Percentiles rank a stretch among this genome's conserved stretches.
phyloP scores from a whole-genome alignment of 2,113 vertebrate genomes.

The Bungarus multicinctus region DNA sequence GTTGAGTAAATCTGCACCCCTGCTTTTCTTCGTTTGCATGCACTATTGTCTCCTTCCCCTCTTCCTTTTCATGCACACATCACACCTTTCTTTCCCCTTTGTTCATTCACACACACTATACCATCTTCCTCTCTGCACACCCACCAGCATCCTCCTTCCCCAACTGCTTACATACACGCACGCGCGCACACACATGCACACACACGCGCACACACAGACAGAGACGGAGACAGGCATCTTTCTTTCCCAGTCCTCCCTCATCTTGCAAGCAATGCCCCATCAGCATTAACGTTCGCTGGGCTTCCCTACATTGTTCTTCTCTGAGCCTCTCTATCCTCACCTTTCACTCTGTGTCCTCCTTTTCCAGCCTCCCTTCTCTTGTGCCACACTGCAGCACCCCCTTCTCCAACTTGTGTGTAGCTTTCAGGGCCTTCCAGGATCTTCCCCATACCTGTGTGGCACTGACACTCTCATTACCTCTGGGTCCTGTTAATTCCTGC shows the following conservation, averaged over 20 bases:
- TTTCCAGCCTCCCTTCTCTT: background rate
- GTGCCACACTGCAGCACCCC: background rate
- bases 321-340: background rate
- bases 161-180: background rate
- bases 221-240: too few species aligned
- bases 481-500: background rate
- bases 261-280: background rate
- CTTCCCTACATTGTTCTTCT: background rate
- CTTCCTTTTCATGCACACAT: background rate
- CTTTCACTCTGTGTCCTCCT: background rate
- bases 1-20: background rate
- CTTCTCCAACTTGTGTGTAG: background rate
- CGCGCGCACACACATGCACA: too few species aligned
- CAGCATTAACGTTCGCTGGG: background rate
- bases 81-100: background rate
- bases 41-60: background rate
- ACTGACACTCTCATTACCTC: background rate
- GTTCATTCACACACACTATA: background rate
- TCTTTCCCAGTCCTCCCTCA: background rate
- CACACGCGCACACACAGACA: too few species aligned
- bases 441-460: background rate
- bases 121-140: background rate
- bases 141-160: background rate
- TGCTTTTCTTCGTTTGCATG: background rate
- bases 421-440: background rate